Base-by-base conservation (phyloP, 2,113 vertebrate species). In the Amphiprion percula region DNA sequence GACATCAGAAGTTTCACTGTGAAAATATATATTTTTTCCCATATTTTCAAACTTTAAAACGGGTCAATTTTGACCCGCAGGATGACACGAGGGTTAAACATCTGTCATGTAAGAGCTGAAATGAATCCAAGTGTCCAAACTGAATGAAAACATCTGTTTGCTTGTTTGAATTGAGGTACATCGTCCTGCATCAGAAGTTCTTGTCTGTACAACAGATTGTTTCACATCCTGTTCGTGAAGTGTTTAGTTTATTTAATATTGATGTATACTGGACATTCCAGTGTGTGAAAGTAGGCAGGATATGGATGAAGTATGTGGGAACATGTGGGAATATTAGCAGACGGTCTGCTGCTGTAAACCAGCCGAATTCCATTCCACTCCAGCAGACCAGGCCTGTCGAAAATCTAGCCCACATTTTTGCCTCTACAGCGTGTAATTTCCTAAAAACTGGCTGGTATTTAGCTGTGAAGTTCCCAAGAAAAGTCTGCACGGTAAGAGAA, bases 211-310 rank as follows among this genome's bases (percentile, higher is more conserved):
- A 19, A 11, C 14, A 23, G 53, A 55, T 24, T 55, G 53, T 55
- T 41, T 15, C 19, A 30, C 17, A 12, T 63, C 44, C 52, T 37
- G 16, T 37, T 46, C 41, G 54, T 30, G 19, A 65, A 55, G 41
- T 79, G 52, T 83, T 83, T 62, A 56, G 19, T 68, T 85, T 65
- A 72, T 68, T 59, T 41, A 58, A 44, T 84, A 71, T 46, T 58
- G 8, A 47, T 84, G 63, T 83, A 21, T 76, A 28, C 50, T 24
- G 37, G 53, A 66, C 70, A 84, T 61, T 79, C 63, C 77, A 84
- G 61, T 63, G 69, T 47, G 28, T 33, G 58, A 28, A 47, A 53
- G 53, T 24, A 55, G 60, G 44, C 50, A 59, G 77, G 81, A 68
- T 64, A 58, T 52, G 54, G n/a, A 46, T 73, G 52, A 87, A 71